Conservation (phyloP, 2,888 invertebrate genomes). For the Cryptophagus acutangulus region DNA sequence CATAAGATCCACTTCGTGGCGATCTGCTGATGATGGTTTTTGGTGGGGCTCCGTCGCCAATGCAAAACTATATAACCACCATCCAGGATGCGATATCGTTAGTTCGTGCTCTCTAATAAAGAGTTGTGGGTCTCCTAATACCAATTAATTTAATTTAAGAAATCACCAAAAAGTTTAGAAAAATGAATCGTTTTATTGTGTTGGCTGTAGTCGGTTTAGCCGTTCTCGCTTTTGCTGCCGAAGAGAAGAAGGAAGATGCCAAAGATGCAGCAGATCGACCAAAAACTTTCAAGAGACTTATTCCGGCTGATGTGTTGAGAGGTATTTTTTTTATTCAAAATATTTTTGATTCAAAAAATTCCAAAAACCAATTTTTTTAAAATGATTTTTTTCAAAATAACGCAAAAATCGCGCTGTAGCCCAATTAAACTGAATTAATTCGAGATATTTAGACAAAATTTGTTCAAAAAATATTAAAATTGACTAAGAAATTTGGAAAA, state of each 20-base stretch:
- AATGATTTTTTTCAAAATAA: too few species aligned
- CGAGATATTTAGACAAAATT: too few species aligned
- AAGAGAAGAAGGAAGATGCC: constrained; percentile 42
- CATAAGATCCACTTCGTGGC: too few species aligned
- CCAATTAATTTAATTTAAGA: background rate
- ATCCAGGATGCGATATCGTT: constrained; percentile 6
- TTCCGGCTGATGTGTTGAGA: constrained; percentile 85
- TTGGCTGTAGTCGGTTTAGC: constrained; percentile 52
- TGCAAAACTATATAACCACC: constrained; percentile 19
- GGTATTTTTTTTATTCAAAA: constrained; percentile 54
- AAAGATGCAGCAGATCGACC: constrained; percentile 47
- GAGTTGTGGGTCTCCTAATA: constrained; percentile 2
- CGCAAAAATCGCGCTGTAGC: too few species aligned
- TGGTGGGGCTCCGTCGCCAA: too few species aligned
- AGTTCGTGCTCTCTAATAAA: constrained; percentile 16
- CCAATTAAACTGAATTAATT: too few species aligned
- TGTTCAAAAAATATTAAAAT: too few species aligned
- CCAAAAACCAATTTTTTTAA: too few species aligned
- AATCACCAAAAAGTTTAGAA: constrained; percentile 23
- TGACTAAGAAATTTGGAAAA: too few species aligned
- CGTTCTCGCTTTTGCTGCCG: constrained; percentile 47
- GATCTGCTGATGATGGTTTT: too few species aligned
- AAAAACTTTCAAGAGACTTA: constrained; percentile 74
- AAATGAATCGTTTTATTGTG: constrained; percentile 55
- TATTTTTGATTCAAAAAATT: too few species aligned